phyloP scores from a whole-genome alignment of 2,888 invertebrate genomes.

The Sialis fuliginosa region DNA sequence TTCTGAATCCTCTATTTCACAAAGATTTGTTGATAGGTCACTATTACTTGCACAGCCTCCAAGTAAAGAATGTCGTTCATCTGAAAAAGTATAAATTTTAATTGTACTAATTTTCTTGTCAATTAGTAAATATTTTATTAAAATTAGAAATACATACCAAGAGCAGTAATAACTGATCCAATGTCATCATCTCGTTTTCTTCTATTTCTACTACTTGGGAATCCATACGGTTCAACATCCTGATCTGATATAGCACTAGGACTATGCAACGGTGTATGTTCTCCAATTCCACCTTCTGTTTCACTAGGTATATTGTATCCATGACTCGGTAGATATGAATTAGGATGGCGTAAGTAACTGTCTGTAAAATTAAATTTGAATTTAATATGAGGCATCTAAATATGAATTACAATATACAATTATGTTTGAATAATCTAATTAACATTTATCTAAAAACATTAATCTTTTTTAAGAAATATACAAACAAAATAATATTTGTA shows the following conservation, averaged over 20 bases:
- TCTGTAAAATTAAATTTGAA: slow-evolving; percentile 19
- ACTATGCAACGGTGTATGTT: slow-evolving; percentile 17
- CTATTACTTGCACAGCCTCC: slow-evolving; percentile 58
- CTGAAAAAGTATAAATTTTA: slow-evolving; percentile 20
- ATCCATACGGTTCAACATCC: slow-evolving; percentile 29
- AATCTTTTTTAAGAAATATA: too few relatives aligned
- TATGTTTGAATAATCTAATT: too few relatives aligned
- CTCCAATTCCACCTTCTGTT: slow-evolving; percentile 34
- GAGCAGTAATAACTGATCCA: slow-evolving; percentile 48
- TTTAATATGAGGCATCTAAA: too few relatives aligned
- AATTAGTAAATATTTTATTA: too few relatives aligned
- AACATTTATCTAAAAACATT: too few relatives aligned
- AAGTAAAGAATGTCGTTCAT: slow-evolving; percentile 57
- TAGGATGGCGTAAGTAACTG: slow-evolving; percentile 65
- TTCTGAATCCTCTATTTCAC: slow-evolving; percentile 85
- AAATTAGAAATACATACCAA: slow-evolving; percentile 24
- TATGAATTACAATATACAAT: too few relatives aligned
- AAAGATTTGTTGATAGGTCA: slow-evolving; percentile 72
- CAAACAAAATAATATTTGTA: too few relatives aligned
- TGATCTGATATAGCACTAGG: slow-evolving; percentile 25
- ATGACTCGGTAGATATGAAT: slow-evolving; percentile 57
- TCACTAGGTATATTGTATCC: slow-evolving; percentile 48
- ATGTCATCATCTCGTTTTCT: slow-evolving; percentile 38
- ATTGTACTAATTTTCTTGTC: background rate
- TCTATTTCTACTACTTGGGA: slow-evolving; percentile 27